Conservation (phyloP, 2,113 vertebrate species). For the Neodon shergylaensis region DNA sequence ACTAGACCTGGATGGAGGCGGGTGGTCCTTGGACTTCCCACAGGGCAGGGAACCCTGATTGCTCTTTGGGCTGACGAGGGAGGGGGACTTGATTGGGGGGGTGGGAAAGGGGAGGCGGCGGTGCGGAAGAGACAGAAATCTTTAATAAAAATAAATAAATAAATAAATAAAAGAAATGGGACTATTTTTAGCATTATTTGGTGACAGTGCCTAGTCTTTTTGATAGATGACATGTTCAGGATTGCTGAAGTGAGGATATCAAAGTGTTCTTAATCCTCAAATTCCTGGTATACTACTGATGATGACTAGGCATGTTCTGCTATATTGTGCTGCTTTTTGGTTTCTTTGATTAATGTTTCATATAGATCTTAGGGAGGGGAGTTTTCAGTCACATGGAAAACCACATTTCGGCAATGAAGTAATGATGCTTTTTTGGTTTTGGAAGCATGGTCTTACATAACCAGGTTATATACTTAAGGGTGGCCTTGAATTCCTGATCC, state of each 20-base stretch:
- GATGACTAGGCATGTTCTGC: not conserved
- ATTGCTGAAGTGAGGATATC: not conserved
- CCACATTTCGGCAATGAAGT: not conserved
- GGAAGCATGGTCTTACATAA: not conserved
- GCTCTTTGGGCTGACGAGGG: no score
- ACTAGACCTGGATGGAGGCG: no score
- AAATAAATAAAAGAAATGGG: not conserved
- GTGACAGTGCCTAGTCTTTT: not conserved
- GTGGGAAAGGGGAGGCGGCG: no score
- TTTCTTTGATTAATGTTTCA: not conserved
- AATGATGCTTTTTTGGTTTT: not conserved
- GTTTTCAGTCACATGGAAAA: not conserved
- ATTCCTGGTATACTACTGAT: not conserved
- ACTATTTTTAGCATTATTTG: not conserved
- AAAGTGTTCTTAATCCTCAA: not conserved
- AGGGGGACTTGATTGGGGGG: no score
- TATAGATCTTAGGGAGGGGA: not conserved
- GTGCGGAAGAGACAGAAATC: no score
- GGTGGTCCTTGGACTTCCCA: no score
- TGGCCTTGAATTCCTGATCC: not conserved
- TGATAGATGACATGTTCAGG: not conserved
- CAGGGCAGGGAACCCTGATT: no score
- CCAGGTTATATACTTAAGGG: no score
- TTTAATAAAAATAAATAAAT: no score
- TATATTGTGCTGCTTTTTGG: no score